phyloP scores from a whole-genome alignment of 2,888 invertebrate species.

The Scrobipalpa atriplicella region DNA sequence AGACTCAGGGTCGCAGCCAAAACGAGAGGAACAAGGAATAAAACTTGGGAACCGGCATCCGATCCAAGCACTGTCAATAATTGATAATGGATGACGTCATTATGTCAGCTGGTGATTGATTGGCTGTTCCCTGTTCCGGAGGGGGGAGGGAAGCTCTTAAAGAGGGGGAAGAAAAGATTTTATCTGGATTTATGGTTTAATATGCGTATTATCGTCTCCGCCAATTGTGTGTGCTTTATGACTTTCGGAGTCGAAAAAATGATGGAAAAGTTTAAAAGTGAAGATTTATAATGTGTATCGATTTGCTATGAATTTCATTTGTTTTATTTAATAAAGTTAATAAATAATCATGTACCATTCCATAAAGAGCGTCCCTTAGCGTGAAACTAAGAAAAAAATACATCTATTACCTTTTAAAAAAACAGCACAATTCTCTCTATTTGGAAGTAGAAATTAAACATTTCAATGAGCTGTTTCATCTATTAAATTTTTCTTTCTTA shows the following conservation, averaged over 20 bases:
- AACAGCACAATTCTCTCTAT: no score
- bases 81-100: constrained; percentile 82
- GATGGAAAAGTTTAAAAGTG: no score
- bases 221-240: background rate
- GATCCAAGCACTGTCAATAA: constrained; percentile 77
- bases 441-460: no score
- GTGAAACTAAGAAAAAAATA: no score
- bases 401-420: no score
- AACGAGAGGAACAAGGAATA: constrained; percentile 43
- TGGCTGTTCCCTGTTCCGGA: constrained; percentile 56
- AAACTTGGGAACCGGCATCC: constrained; percentile 72
- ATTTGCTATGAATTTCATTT: no score
- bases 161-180: constrained; percentile 14
- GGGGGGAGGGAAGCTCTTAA: constrained; percentile 7
- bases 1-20: constrained; percentile 6
- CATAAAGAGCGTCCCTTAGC: no score
- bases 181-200: constrained; percentile 21
- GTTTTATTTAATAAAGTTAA: no score
- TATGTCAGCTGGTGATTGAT: constrained; percentile 77
- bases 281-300: no score
- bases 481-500: no score
- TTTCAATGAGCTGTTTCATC: no score
- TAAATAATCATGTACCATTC: no score
- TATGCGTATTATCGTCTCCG: constrained; percentile 7
- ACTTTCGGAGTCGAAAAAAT: background rate